These are phyloP conservation scores for Schrankia costaestrigalis DNA, from an alignment of 2,888 invertebrate species.

Conservation along the genomic window DNA sequence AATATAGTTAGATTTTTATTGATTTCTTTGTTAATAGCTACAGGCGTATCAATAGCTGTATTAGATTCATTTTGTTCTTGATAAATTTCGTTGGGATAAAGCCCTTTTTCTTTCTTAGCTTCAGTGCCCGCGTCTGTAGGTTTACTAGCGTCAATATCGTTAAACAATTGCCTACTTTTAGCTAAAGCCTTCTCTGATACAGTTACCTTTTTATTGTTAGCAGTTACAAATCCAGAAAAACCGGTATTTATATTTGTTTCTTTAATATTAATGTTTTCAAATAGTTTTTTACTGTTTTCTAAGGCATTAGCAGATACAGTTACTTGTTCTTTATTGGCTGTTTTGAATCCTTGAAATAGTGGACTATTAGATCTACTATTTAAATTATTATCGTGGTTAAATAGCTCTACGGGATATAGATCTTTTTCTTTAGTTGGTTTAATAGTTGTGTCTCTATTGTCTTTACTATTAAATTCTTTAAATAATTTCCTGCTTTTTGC, in stretches of 20 bases:
- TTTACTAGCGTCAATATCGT: too few species aligned
- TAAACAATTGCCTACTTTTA: too few species aligned
- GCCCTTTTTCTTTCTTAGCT: too few species aligned
- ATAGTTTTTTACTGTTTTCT: conserved; percentile 32
- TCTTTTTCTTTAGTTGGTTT: not conserved
- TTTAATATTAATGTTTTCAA: conserved; percentile 23
- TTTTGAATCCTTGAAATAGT: conserved; percentile 15
- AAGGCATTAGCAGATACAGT: conserved; percentile 26
- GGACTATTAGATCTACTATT: not conserved
- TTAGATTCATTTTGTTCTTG: too few species aligned
- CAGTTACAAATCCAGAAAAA: conserved; percentile 17
- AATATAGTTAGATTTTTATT: too few species aligned
- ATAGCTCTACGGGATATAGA: not conserved
- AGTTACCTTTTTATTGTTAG: conserved; percentile 1
- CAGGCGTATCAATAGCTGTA: too few species aligned
- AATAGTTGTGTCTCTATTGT: not conserved
- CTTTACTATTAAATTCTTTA: not conserved
- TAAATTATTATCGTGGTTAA: not conserved
- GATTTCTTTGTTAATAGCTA: too few species aligned
- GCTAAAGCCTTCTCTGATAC: conserved; percentile 11
- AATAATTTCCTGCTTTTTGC: conserved; percentile 7
- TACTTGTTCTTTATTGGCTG: conserved; percentile 26
- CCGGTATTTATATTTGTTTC: conserved; percentile 1
- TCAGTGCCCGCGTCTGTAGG: too few species aligned
- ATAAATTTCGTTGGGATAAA: too few species aligned